Percentiles rank a stretch among this genome's conserved stretches.
Evolutionary conservation across 1,140 invertebrate genomes (phyloP).

Genomic region (Drosophila santomea): DNA sequence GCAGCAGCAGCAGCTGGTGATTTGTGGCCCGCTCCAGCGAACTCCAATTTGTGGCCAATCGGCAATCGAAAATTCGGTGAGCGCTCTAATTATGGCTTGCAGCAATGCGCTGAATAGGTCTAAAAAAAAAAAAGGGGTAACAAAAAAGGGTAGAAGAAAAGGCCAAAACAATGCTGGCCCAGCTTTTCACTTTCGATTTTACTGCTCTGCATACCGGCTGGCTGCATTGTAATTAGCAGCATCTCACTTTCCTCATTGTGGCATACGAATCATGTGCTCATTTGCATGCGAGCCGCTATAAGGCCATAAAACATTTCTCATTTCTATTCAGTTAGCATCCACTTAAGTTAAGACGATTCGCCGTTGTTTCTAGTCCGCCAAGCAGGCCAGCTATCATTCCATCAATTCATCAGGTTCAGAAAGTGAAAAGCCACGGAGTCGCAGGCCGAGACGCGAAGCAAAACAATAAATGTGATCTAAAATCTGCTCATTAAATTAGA

Average conservation of each 20-base stretch:
- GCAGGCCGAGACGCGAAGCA: constrained; percentile 21
- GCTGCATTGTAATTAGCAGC: constrained; percentile 73
- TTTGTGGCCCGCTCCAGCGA: constrained; percentile 37
- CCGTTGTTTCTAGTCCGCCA: constrained; percentile 25
- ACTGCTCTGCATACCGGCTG: constrained; percentile 52
- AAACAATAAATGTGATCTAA: constrained; percentile 77
- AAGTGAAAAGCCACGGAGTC: constrained; percentile 64
- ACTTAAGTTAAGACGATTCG: constrained; percentile 63
- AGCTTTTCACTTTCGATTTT: constrained; percentile 74
- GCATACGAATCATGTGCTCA: constrained; percentile 33
- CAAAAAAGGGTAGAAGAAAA: background rate
- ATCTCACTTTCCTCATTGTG: constrained; percentile 68
- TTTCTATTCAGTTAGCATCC: constrained; percentile 72
- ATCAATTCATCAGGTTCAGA: constrained; percentile 67
- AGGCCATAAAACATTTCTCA: constrained; percentile 75
- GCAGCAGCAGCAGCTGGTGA: background rate
- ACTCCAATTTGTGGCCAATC: constrained; percentile 42
- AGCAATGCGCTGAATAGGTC: constrained; percentile 31
- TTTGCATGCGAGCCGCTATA: constrained; percentile 78
- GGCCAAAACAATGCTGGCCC: constrained; percentile 3
- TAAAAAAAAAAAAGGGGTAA: too few relatives aligned
- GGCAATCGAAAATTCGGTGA: constrained; percentile 30
- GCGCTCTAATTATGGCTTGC: constrained; percentile 69
- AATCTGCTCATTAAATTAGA: constrained; percentile 76
- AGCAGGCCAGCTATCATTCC: constrained; percentile 55